Percentiles rank a stretch among this genome's conserved stretches.
These are phyloP conservation scores for Albula goreensis DNA, from an alignment of 2,113 vertebrate species.

Conservation along the genomic window DNA sequence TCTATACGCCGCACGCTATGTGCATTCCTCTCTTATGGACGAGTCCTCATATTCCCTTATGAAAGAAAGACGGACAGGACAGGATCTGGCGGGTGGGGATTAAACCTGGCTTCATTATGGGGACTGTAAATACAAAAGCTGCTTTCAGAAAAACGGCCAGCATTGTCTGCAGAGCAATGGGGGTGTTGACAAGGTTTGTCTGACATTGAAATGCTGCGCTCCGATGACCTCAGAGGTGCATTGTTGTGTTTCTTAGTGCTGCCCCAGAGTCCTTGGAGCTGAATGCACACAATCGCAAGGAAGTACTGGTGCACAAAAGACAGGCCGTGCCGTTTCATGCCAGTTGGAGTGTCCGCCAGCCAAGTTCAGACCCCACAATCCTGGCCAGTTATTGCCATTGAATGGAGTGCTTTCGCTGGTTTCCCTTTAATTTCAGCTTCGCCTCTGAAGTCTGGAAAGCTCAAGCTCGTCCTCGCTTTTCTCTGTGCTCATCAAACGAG, in stretches of 20 bases:
- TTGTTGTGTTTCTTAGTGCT: conserved; percentile 10
- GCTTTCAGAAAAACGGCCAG: not conserved
- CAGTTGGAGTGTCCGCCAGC: conserved; percentile 20
- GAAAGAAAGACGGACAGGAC: not conserved
- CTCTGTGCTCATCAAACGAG: not conserved
- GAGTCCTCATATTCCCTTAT: not conserved
- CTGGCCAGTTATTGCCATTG: conserved; percentile 30
- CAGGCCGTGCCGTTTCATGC: not conserved
- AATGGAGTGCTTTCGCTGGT: not conserved
- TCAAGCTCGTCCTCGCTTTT: conserved; percentile 14
- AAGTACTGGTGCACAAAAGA: not conserved
- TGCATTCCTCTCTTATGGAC: not conserved
- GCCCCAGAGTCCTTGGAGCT: not conserved
- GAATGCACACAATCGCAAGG: not conserved
- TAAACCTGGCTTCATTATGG: not conserved
- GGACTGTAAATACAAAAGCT: not conserved
- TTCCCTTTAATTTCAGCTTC: not conserved
- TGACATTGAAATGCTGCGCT: not conserved
- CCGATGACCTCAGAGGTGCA: not conserved
- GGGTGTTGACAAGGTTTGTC: not conserved
- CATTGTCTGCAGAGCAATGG: not conserved
- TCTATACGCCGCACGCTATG: not conserved
- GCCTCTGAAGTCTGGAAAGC: conserved; percentile 2
- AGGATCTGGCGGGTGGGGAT: not conserved
- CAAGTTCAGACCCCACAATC: conserved; percentile 25